A percentile compares a stretch with the other conserved stretches of the same genome.
Evolutionary conservation across 2,888 invertebrate species (phyloP).

Genomic region (Neocrepidodera transversa): DNA sequence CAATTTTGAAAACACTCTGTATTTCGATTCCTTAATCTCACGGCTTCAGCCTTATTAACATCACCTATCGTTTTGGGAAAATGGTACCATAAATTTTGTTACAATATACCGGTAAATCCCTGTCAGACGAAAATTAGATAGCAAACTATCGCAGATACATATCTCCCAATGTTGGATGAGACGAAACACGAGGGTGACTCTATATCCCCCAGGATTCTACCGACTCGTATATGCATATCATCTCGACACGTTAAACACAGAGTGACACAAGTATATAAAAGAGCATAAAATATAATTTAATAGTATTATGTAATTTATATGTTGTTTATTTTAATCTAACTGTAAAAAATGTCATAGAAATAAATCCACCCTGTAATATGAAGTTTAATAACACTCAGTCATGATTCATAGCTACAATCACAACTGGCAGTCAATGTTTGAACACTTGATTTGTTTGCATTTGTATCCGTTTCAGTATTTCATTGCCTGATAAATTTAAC

Average conservation of each 20-base stretch:
- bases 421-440: slow-evolving; percentile 48
- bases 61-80: no score
- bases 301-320: no score
- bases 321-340: no score
- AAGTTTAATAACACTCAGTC: slow-evolving; percentile 50
- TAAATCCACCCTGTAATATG: slow-evolving; percentile 28
- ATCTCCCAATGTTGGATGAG: slow-evolving; percentile 16
- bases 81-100: slow-evolving; percentile 1
- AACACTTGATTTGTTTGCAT: slow-evolving; percentile 52
- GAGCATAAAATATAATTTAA: no score
- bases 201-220: slow-evolving; percentile 28
- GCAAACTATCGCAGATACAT: slow-evolving; percentile 23
- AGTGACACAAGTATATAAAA: no score
- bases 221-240: slow-evolving; percentile 50
- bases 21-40: no score
- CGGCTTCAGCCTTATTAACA: no score
- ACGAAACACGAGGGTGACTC: slow-evolving; percentile 29
- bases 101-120: slow-evolving; percentile 9
- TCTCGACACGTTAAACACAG: slow-evolving; percentile 46
- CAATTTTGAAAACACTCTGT: no score
- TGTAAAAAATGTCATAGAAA: no score
- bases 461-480: slow-evolving; percentile 28
- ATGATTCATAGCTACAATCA: slow-evolving; percentile 53
- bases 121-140: slow-evolving; percentile 20
- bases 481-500: slow-evolving; percentile 22